A percentile compares a stretch with the other conserved stretches of the same genome.
phyloP scores from a whole-genome alignment of 2,888 invertebrate species.

The Eubasilissa splendida region DNA sequence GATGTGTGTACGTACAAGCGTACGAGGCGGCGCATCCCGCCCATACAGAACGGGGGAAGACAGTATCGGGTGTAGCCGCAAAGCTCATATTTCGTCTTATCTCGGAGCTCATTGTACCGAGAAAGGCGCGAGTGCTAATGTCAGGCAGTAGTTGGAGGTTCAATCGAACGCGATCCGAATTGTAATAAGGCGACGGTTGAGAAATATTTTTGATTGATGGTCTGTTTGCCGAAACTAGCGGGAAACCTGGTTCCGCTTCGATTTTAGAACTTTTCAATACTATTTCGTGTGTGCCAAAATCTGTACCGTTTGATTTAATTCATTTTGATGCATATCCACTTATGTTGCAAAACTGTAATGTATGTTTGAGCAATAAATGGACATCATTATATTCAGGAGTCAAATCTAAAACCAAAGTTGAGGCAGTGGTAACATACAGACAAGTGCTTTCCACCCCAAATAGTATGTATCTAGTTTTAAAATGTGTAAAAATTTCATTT shows the following conservation, averaged over 20 bases:
- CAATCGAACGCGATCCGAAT: conserved; percentile 29
- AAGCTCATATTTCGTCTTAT: conserved; percentile 34
- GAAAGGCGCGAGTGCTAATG: conserved; percentile 2
- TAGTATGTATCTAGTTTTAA: too few relatives aligned
- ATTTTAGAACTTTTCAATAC: not conserved
- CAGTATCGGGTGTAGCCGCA: not conserved
- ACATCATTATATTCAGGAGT: too few relatives aligned
- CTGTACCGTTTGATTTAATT: too few relatives aligned
- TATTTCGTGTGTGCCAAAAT: too few relatives aligned
- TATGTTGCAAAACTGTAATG: too few relatives aligned
- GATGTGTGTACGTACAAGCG: not conserved
- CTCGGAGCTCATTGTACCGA: conserved; percentile 13
- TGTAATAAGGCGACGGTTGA: conserved; percentile 34
- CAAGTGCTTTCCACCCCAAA: too few relatives aligned
- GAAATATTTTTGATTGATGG: conserved; percentile 45
- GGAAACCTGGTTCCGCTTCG: not conserved
- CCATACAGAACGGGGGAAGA: not conserved
- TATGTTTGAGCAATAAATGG: too few relatives aligned
- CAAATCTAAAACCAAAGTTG: too few relatives aligned
- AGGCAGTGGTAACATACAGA: too few relatives aligned
- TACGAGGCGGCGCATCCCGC: not conserved
- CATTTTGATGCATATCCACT: too few relatives aligned
- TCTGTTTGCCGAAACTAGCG: conserved; percentile 11
- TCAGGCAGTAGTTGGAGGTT: not conserved
- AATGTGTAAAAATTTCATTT: too few relatives aligned